Percentiles rank a stretch among this genome's conserved stretches.
Conservation (phyloP, 2,113 vertebrate genomes). For the Pelobates fuscus region DNA sequence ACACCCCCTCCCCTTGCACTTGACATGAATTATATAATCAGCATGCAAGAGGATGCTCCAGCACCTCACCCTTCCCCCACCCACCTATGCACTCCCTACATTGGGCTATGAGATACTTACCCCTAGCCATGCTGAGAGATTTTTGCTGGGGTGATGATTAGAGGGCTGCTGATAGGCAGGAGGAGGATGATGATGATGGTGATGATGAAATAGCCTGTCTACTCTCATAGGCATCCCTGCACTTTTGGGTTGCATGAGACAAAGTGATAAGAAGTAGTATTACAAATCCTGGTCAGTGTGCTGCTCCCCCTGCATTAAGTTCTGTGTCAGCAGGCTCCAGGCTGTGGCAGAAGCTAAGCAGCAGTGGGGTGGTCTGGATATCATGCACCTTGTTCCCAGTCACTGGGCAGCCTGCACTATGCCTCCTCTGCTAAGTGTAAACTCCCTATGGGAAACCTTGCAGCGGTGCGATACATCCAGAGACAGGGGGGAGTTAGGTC, state of each 20-base stretch:
- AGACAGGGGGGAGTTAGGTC: background rate
- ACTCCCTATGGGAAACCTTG: constrained; percentile 32
- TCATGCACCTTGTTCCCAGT: background rate
- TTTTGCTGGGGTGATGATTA: background rate
- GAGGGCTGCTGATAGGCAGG: background rate
- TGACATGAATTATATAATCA: too few relatives aligned
- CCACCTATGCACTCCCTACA: too few relatives aligned
- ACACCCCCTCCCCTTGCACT: too few relatives aligned
- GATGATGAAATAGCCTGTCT: constrained; percentile 32
- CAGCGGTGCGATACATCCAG: constrained; percentile 28
- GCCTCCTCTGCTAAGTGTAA: constrained; percentile 12
- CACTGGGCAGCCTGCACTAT: background rate
- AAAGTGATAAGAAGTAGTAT: background rate
- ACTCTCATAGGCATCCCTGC: constrained; percentile 50
- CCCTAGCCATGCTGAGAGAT: constrained; percentile 38
- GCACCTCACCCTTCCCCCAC: too few relatives aligned
- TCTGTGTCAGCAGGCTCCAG: too few relatives aligned
- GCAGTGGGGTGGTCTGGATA: too few relatives aligned
- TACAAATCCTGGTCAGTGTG: too few relatives aligned
- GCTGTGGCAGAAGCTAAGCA: too few relatives aligned
- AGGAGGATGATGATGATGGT: background rate
- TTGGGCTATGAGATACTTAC: constrained; percentile 44
- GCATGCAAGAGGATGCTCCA: too few relatives aligned
- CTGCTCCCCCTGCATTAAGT: background rate
- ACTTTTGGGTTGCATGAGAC: background rate